phyloP scores from a whole-genome alignment of 2,888 invertebrate species.

The Ecdyonurus torrentis region DNA sequence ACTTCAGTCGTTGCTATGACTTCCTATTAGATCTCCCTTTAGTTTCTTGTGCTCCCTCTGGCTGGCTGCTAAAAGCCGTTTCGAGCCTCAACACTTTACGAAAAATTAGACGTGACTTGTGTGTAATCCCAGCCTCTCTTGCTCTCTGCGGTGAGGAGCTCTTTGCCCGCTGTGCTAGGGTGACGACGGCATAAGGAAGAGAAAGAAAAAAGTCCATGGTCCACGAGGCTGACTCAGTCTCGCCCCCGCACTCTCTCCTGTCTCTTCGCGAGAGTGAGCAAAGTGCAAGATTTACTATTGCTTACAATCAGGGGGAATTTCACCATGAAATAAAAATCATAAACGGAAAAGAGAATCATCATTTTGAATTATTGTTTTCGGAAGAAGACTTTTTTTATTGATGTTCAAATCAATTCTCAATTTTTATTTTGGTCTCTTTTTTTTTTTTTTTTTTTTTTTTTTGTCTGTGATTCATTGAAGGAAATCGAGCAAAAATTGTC shows the following conservation, averaged over 20 bases:
- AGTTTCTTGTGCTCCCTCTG: too few species aligned
- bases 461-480: too few species aligned
- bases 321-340: too few species aligned
- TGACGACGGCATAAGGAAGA: neutral
- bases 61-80: too few species aligned
- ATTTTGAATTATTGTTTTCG: too few species aligned
- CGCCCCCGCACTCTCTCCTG: neutral
- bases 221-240: too few species aligned
- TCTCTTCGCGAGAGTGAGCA: neutral
- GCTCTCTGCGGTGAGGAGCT: neutral
- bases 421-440: too few species aligned
- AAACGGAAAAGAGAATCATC: too few species aligned
- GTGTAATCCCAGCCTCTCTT: neutral
- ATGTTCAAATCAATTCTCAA: too few species aligned
- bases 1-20: neutral
- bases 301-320: neutral
- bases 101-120: neutral
- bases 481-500: too few species aligned
- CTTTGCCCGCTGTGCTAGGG: neutral
- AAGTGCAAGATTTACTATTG: neutral
- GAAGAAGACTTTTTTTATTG: too few species aligned
- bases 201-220: neutral
- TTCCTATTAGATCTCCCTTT: neutral
- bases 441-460: too few species aligned
- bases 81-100: neutral